Evolutionary conservation across 2,888 invertebrate species (phyloP).

Genomic region (Noctuana brunneofusca): DNA sequence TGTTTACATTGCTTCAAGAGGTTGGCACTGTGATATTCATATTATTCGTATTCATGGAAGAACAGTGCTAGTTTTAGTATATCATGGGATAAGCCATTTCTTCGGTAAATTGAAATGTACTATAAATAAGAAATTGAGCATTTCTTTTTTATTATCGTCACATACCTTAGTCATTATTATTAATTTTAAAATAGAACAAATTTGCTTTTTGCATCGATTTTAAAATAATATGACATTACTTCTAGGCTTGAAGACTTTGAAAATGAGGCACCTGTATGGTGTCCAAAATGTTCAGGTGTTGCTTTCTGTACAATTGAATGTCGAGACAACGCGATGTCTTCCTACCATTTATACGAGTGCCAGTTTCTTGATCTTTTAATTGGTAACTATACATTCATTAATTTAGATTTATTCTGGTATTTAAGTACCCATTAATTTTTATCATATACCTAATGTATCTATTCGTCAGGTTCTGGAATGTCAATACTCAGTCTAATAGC

Average conservation of each 20-base stretch:
- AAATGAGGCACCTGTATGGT: constrained; percentile 85
- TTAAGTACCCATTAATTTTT: too few relatives aligned
- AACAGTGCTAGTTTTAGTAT: too few relatives aligned
- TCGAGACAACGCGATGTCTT: constrained; percentile 83
- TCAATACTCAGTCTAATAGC: constrained; percentile 90
- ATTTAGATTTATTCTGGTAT: not conserved
- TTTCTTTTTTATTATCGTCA: too few relatives aligned
- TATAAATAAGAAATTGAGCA: too few relatives aligned
- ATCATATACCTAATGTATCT: not conserved
- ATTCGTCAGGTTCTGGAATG: constrained; percentile 87
- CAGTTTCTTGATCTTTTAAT: constrained; percentile 88
- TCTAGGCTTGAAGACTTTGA: constrained; percentile 59
- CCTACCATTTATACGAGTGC: constrained; percentile 90
- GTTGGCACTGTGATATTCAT: constrained; percentile 58
- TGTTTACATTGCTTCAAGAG: constrained; percentile 91
- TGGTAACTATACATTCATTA: constrained; percentile 66
- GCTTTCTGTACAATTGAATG: constrained; percentile 89
- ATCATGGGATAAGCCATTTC: too few relatives aligned
- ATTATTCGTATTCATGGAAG: too few relatives aligned
- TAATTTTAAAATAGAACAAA: too few relatives aligned
- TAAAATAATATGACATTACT: not conserved
- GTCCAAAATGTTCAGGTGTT: constrained; percentile 88
- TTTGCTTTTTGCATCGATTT: too few relatives aligned
- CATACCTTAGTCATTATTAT: too few relatives aligned
- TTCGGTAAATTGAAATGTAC: too few relatives aligned